These are phyloP conservation scores for Metellina segmentata DNA, from an alignment of 2,888 invertebrate species.

Conservation along the genomic window DNA sequence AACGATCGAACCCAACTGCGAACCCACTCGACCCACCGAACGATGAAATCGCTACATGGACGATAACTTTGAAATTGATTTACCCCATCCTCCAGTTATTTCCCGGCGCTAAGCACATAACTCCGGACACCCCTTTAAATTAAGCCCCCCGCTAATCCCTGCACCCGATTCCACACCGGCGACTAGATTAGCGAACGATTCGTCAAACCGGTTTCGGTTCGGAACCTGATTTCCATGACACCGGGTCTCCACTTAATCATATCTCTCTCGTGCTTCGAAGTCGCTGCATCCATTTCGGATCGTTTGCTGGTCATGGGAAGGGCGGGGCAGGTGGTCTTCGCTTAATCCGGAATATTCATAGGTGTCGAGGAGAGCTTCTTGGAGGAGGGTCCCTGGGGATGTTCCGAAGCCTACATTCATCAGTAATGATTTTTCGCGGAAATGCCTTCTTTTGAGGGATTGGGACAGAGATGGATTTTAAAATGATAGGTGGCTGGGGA, in stretches of 20 bases:
- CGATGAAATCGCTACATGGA: slow-evolving; percentile 22
- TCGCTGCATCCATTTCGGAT: slow-evolving; percentile 7
- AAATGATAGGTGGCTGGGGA: too few relatives aligned
- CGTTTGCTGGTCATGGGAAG: neutral
- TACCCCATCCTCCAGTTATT: slow-evolving; percentile 3
- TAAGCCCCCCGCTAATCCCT: slow-evolving; percentile 21
- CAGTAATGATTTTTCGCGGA: too few relatives aligned
- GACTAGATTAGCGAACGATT: slow-evolving; percentile 66
- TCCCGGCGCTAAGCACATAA: slow-evolving; percentile 21
- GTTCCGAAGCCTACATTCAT: too few relatives aligned
- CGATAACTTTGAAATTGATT: slow-evolving; percentile 57
- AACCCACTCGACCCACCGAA: neutral
- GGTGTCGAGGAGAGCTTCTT: too few relatives aligned
- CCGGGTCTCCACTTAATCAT: slow-evolving; percentile 46
- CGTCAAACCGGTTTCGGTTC: slow-evolving; percentile 54
- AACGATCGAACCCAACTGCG: neutral
- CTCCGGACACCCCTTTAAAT: slow-evolving; percentile 54
- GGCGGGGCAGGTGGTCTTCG: neutral
- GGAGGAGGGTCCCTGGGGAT: too few relatives aligned
- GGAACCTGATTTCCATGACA: slow-evolving; percentile 49
- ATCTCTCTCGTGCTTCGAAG: slow-evolving; percentile 3
- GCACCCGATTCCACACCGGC: slow-evolving; percentile 32
- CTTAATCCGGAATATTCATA: too few relatives aligned
- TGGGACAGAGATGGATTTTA: too few relatives aligned
- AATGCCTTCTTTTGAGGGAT: too few relatives aligned